Evolutionary conservation across 2,888 invertebrate genomes (phyloP).

Genomic region (Conistra vaccinii): DNA sequence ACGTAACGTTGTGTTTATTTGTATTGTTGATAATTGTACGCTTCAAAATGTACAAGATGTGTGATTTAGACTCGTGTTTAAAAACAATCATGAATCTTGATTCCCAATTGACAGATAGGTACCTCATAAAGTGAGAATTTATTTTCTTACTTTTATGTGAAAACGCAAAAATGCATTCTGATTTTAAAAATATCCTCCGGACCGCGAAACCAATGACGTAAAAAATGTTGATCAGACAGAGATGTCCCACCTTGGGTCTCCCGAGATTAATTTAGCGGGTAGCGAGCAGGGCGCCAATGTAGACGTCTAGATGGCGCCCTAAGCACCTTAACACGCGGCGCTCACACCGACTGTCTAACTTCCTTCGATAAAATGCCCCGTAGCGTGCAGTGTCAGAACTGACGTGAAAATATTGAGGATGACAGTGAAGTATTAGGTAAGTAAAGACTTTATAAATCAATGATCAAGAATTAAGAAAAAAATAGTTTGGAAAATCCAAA

Average conservation of each 20-base stretch:
- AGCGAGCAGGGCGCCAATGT: constrained; percentile 82
- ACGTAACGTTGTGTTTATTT: constrained; percentile 67
- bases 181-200: neutral
- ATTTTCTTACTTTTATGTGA: neutral
- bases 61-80: neutral
- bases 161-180: neutral
- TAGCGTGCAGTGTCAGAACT: constrained; percentile 52
- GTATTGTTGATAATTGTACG: constrained; percentile 70
- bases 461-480: neutral
- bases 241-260: constrained; percentile 71
- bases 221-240: constrained; percentile 64
- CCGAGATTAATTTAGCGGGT: constrained; percentile 84
- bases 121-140: neutral
- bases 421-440: neutral
- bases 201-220: neutral
- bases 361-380: constrained; percentile 77
- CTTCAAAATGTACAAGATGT: constrained; percentile 49
- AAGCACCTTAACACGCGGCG: constrained; percentile 81
- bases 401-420: constrained; percentile 27
- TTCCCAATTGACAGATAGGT: neutral
- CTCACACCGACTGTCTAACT: constrained; percentile 78
- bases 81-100: neutral
- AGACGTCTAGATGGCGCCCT: constrained; percentile 89
- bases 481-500: no score
- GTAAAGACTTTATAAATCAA: constrained; percentile 5